Evolutionary conservation across 1,140 invertebrate genomes (phyloP), one percentile per base, ranked within the genome.

Genomic region (Pinna nobilis): DNA sequence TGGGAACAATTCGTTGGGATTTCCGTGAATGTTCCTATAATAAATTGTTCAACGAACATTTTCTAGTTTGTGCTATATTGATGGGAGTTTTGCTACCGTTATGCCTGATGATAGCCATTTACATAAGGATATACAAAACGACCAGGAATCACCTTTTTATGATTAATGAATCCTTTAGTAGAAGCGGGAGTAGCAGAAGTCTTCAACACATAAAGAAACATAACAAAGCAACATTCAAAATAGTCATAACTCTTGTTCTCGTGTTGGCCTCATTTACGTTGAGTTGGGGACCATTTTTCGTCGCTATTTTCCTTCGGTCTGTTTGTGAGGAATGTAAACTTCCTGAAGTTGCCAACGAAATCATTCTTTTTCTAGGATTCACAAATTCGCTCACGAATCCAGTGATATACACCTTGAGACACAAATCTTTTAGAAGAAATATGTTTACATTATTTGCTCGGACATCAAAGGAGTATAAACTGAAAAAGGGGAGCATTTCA

Each of bases 371-470:
- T 13, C 35, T 67, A n/a, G 65, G 65, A 1, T 25, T 67, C 25
- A 67, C 65, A 7, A 67, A 67, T 41, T 67, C 65, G 9, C 41
- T 67, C 0, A 18, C 28, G 15, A 67, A 67, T 53, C 65, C 65
- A 23, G 35, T 67, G 15, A 67, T 67, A 20, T 67, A 67, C 35
- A 55, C 47, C 32, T 15, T 67, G 2, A 23, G 65, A 53, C 65
- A 67, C 23, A 37, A 39, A 33, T 25, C 50, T 11, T 51, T 53
- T 37, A 55, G 63, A 15, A 53, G 23, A 3, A 13, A 53, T 5
- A 15, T 53, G 1, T 11, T 20, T 23, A 53, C 3, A 25, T 28
- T 53, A 3, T 25, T 53, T n/a, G n/a, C n/a, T n/a, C n/a, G n/a
- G n/a, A n/a, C n/a, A n/a, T n/a, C n/a, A n/a, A n/a, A n/a, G n/a